These are phyloP conservation scores for Goniozus legneri DNA, from an alignment of 1,140 invertebrate genomes.

Conservation along the genomic window DNA sequence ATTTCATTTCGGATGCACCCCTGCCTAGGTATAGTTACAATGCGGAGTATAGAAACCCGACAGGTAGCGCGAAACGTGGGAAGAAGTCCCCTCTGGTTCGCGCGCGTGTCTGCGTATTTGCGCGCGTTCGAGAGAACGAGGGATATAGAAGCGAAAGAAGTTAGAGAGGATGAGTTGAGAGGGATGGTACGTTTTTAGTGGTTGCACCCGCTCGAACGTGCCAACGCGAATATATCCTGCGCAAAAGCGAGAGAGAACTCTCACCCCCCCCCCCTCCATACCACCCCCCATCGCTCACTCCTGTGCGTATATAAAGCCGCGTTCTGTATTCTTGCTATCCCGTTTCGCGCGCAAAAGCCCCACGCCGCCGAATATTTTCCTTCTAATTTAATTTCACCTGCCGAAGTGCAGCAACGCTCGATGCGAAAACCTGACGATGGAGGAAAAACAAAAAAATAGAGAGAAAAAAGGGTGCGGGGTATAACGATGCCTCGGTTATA, in stretches of 20 bases:
- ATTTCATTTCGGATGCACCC: too few relatives aligned
- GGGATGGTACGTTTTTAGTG: constrained; percentile 27
- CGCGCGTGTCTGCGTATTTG: too few relatives aligned
- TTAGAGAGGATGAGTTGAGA: constrained; percentile 6
- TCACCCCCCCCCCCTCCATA: neutral
- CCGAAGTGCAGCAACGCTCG: constrained; percentile 12
- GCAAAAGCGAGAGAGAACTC: constrained; percentile 4
- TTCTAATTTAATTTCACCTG: constrained; percentile 28
- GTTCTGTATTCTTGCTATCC: constrained; percentile 22
- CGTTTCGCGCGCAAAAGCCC: constrained; percentile 21
- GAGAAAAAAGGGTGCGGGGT: neutral
- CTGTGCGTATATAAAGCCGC: neutral
- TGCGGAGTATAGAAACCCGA: too few relatives aligned
- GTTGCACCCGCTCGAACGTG: constrained; percentile 29
- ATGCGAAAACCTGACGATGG: constrained; percentile 11
- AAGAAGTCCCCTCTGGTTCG: too few relatives aligned
- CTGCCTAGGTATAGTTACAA: too few relatives aligned
- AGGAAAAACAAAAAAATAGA: constrained; percentile 9
- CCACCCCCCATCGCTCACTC: neutral
- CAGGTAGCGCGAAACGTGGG: too few relatives aligned
- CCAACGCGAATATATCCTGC: constrained; percentile 24
- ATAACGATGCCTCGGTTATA: too few relatives aligned
- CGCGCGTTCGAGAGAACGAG: too few relatives aligned
- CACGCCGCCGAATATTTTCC: constrained; percentile 30
- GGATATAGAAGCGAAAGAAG: too few relatives aligned